phyloP scores from a whole-genome alignment of 2,888 invertebrate species.

The Germaria angustata region DNA sequence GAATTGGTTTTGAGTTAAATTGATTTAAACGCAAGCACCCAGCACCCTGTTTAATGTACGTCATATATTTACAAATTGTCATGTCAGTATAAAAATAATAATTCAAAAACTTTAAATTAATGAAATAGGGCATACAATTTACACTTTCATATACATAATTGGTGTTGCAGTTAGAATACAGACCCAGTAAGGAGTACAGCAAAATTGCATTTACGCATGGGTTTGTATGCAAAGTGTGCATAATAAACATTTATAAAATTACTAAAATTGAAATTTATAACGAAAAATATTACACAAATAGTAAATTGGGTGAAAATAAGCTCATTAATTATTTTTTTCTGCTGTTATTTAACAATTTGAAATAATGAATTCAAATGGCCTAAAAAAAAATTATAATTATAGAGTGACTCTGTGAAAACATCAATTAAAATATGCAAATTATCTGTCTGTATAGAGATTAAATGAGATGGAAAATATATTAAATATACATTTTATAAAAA shows the following conservation, averaged over 20 bases:
- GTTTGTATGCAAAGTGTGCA: background rate
- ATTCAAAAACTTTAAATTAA: too few relatives aligned
- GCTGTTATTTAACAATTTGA: background rate
- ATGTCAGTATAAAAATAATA: conserved; percentile 20
- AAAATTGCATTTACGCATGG: background rate
- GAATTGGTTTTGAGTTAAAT: too few relatives aligned
- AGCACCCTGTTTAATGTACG: conserved; percentile 4
- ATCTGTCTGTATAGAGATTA: too few relatives aligned
- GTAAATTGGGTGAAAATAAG: conserved; percentile 34
- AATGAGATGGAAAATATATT: too few relatives aligned
- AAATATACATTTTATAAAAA: too few relatives aligned
- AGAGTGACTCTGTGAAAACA: too few relatives aligned
- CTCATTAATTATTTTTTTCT: background rate
- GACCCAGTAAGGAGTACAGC: background rate
- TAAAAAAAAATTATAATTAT: too few relatives aligned
- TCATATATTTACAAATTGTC: conserved; percentile 11
- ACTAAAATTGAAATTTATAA: background rate
- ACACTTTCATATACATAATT: background rate
- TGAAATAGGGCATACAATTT: background rate
- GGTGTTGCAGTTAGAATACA: background rate
- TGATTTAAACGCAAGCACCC: too few relatives aligned
- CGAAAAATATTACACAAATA: background rate
- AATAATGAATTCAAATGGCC: too few relatives aligned
- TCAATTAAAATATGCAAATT: too few relatives aligned
- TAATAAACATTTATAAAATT: background rate